phyloP scores from a whole-genome alignment of 1,140 invertebrate genomes.

The Zaprionus taronus region DNA sequence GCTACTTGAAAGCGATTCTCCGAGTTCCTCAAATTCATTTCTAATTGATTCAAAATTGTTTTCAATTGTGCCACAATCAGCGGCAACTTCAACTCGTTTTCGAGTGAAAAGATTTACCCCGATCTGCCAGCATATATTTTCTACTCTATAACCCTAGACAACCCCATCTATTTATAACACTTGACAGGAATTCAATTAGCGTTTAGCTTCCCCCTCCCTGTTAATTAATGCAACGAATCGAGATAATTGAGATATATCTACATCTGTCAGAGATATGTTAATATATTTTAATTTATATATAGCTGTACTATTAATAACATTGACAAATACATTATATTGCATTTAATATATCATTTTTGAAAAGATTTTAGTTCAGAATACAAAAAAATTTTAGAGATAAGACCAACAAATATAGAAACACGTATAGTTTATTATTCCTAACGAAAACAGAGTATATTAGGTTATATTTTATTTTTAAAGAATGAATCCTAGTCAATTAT shows the following conservation, averaged over 20 bases:
- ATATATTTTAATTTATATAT: not conserved
- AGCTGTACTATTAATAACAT: not conserved
- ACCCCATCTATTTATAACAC: slow-evolving; percentile 22
- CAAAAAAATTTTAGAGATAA: not conserved
- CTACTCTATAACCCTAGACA: not conserved
- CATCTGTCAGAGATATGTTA: not conserved
- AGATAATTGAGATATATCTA: slow-evolving; percentile 5
- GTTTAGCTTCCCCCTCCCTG: not conserved
- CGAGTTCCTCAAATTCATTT: slow-evolving; percentile 72
- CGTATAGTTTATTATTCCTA: not conserved
- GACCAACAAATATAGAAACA: not conserved
- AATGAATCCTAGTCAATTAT: too few species aligned
- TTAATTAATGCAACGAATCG: not conserved
- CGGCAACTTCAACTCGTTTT: slow-evolving; percentile 8
- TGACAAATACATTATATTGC: not conserved
- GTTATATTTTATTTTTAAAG: too few species aligned
- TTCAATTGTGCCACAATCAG: slow-evolving; percentile 58
- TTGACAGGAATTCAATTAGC: slow-evolving; percentile 21
- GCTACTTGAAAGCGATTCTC: slow-evolving; percentile 70
- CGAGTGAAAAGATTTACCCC: slow-evolving; percentile 2
- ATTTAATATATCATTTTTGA: not conserved
- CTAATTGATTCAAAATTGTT: slow-evolving; percentile 76
- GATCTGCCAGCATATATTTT: slow-evolving; percentile 5
- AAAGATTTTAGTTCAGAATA: not conserved
- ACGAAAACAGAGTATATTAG: not conserved